These are phyloP conservation scores for Drosophila meridionalis DNA, from an alignment of 2,888 invertebrate species.

Conservation along the genomic window DNA sequence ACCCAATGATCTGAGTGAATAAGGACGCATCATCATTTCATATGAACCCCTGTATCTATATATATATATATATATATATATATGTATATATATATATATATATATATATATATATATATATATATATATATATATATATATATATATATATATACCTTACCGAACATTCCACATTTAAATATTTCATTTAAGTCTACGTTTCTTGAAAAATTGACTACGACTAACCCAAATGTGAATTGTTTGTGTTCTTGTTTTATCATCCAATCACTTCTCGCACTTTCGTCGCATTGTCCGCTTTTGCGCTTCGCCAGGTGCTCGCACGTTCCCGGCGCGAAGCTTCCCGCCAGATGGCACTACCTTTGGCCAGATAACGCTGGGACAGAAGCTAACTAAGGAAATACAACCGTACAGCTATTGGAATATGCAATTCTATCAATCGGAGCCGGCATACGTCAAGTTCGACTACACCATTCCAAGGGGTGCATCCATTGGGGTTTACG, in stretches of 20 bases:
- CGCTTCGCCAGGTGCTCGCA: conserved; percentile 89
- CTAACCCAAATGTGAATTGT: conserved; percentile 48
- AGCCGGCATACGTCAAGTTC: conserved; percentile 96
- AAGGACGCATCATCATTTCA: neutral
- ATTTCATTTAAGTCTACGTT: neutral
- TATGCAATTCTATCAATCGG: conserved; percentile 98
- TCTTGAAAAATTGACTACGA: neutral
- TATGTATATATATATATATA: neutral
- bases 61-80: neutral
- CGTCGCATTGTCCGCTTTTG: conserved; percentile 11
- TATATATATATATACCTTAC: neutral
- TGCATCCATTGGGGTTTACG: conserved; percentile 97
- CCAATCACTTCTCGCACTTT: conserved; percentile 24
- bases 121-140: neutral
- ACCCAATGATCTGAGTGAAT: neutral
- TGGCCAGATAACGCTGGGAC: conserved; percentile 94
- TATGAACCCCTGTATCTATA: neutral
- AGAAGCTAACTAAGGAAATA: conserved; percentile 94
- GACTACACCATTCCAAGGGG: conserved; percentile 97
- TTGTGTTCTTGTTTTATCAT: conserved; percentile 44
- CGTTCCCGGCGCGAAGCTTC: conserved; percentile 95
- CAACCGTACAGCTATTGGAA: conserved; percentile 98
- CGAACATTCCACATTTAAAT: conserved; percentile 5
- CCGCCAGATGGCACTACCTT: conserved; percentile 97
- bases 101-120: neutral